A percentile compares a stretch with the other conserved stretches of the same genome.
phyloP scores from a whole-genome alignment of 2,888 invertebrate species.

The Andrena camellia region DNA sequence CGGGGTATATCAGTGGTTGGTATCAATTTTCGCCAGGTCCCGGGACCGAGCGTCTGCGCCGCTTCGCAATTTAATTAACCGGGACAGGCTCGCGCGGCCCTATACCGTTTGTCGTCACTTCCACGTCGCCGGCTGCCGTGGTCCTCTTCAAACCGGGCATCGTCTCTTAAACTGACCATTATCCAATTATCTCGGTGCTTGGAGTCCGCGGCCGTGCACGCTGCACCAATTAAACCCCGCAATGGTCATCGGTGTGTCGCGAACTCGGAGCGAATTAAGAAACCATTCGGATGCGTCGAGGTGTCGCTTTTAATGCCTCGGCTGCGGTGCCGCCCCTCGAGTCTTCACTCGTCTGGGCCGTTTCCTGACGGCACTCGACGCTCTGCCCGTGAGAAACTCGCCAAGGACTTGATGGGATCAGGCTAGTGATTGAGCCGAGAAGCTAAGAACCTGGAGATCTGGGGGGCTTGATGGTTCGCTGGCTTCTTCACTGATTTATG shows the following conservation, averaged over 20 bases:
- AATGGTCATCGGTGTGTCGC: background rate
- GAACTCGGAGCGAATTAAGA: conserved; percentile 38
- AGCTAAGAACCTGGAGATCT: no score
- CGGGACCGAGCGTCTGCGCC: conserved; percentile 19
- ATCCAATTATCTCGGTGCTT: conserved; percentile 63
- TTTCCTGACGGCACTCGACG: background rate
- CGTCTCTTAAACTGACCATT: conserved; percentile 55
- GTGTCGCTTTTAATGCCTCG: conserved; percentile 36
- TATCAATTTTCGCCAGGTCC: conserved; percentile 60
- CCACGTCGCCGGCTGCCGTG: conserved; percentile 26
- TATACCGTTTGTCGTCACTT: conserved; percentile 58
- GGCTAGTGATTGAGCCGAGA: no score
- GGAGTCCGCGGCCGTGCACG: background rate
- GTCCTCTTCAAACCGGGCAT: background rate
- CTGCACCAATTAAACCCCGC: conserved; percentile 56
- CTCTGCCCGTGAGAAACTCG: background rate
- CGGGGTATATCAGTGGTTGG: conserved; percentile 50
- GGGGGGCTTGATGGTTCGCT: no score
- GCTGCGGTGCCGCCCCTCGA: background rate
- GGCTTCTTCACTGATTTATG: no score
- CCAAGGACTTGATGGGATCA: no score
- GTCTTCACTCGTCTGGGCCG: conserved; percentile 13
- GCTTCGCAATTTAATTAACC: conserved; percentile 59
- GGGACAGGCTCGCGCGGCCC: conserved; percentile 12
- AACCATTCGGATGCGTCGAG: conserved; percentile 14